Evolutionary conservation across 2,113 vertebrate genomes (phyloP).

Genomic region (Platysternon megacephalum): DNA sequence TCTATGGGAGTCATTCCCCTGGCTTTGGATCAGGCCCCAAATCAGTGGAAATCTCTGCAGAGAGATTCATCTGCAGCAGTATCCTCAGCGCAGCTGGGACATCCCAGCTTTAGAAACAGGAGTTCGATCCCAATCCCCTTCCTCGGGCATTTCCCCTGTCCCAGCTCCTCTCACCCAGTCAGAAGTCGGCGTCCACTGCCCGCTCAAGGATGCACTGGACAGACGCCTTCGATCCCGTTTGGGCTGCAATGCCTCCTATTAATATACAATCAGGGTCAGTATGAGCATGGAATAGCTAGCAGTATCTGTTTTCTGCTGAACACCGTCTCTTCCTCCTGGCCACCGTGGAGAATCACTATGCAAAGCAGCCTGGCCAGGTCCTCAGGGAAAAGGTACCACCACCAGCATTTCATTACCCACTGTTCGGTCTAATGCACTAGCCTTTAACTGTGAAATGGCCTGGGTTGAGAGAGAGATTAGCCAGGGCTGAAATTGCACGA

Average conservation of each 20-base stretch:
- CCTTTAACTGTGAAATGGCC: background rate
- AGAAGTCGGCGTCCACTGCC: slow-evolving; percentile 89
- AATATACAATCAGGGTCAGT: background rate
- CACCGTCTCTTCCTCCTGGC: background rate
- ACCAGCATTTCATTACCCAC: background rate
- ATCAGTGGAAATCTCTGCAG: background rate
- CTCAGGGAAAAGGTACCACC: background rate
- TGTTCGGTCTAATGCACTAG: background rate
- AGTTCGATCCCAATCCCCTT: background rate
- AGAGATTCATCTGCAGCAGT: background rate
- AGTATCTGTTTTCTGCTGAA: background rate
- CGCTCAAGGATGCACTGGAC: slow-evolving; percentile 84
- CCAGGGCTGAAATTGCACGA: background rate
- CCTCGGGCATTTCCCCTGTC: background rate
- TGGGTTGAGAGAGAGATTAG: background rate
- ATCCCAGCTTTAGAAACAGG: background rate
- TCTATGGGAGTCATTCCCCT: background rate
- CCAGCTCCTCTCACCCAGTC: slow-evolving; percentile 88
- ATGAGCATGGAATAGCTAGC: background rate
- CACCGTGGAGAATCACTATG: background rate
- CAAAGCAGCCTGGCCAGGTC: background rate
- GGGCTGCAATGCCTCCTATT: slow-evolving; percentile 87
- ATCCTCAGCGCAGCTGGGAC: background rate
- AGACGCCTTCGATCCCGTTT: slow-evolving; percentile 85
- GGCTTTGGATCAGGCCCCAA: background rate